A percentile compares a stretch with the other conserved stretches of the same genome.
Evolutionary conservation across 2,888 invertebrate genomes (phyloP).

Genomic region (Chaitophorus viminalis): DNA sequence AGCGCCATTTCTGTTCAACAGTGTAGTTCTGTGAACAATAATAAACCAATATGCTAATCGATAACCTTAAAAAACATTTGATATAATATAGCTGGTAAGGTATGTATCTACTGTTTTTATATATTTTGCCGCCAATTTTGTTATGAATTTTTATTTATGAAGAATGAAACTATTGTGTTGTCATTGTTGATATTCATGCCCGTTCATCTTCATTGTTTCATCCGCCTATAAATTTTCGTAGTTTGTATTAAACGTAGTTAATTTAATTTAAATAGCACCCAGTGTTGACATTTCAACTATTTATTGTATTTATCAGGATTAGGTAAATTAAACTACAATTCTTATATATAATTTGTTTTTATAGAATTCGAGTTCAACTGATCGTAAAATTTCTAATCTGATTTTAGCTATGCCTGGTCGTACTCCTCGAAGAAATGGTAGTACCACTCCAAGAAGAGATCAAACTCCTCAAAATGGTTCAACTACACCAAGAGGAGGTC

Average conservation of each 20-base stretch:
- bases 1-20: background rate
- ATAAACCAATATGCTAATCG: background rate
- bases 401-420: conserved; percentile 54
- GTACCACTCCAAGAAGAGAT: conserved; percentile 25
- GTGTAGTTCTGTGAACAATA: background rate
- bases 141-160: conserved; percentile 19
- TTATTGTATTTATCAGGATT: background rate
- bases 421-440: conserved; percentile 45
- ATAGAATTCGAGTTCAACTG: background rate
- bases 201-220: too few species aligned
- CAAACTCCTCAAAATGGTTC: conserved; percentile 49
- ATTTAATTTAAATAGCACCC: background rate
- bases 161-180: background rate
- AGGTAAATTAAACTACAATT: conserved; percentile 20
- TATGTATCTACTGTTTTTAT: background rate
- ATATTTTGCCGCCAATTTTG: conserved; percentile 49
- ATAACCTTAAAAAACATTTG: conserved; percentile 19
- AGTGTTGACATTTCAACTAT: background rate
- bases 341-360: background rate
- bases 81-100: too few species aligned
- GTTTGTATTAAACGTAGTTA: too few species aligned
- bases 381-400: background rate
- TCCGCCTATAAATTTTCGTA: too few species aligned
- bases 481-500: conserved; percentile 39
- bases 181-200: too few species aligned